phyloP scores from a whole-genome alignment of 2,113 vertebrate genomes.

The Prolemur simus region DNA sequence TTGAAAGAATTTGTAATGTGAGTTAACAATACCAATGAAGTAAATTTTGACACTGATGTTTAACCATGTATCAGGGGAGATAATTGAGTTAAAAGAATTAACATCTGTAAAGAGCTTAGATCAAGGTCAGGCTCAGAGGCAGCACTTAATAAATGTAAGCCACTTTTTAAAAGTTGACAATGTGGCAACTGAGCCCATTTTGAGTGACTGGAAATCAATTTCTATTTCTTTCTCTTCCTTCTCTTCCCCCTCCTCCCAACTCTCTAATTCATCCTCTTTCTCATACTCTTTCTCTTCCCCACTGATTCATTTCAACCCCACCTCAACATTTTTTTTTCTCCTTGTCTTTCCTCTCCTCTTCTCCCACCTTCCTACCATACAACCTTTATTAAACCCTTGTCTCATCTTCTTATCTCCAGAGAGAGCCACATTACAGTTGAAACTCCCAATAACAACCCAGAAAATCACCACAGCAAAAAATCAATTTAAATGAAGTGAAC shows the following conservation, averaged over 20 bases:
- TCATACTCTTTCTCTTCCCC: not conserved
- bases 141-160: not conserved
- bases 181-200: not conserved
- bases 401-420: not conserved
- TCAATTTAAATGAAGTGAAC: constrained; percentile 1
- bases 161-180: not conserved
- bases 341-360: not conserved
- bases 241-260: not conserved
- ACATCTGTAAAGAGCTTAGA: not conserved
- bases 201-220: not conserved
- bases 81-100: not conserved
- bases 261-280: not conserved
- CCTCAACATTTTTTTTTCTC: not conserved
- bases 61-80: not conserved
- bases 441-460: not conserved
- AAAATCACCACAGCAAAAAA: constrained; percentile 24
- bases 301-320: not conserved
- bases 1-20: not conserved
- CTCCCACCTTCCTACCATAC: not conserved
- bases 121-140: not conserved
- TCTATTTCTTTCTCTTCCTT: not conserved
- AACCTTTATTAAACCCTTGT: not conserved
- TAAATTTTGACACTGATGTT: not conserved
- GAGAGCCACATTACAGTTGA: not conserved
- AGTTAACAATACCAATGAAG: constrained; percentile 14